Base-by-base conservation (phyloP, 2,888 invertebrate species). In the Actias luna region DNA sequence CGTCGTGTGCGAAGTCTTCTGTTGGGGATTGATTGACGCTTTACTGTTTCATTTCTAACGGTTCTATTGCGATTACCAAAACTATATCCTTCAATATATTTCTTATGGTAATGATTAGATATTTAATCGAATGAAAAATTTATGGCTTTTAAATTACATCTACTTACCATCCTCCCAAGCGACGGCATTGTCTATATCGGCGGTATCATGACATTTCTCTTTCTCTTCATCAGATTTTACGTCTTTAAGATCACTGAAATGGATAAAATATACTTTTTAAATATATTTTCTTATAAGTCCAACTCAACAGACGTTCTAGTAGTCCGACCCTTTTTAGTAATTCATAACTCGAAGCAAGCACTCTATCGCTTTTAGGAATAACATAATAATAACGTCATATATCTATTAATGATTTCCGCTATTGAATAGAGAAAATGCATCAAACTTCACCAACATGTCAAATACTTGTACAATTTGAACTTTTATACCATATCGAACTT, bases 1-100 rank as follows among this genome's bases (percentile, higher is more conserved):
- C 92, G 80, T 94, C 93, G 71, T 92, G 86, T 50, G 94, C 93
- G 85, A 95, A 95, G 80, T 95, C 95, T 87, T 94, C 95, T 94
- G 88, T 69, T 58, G 31, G 61, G 42, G 58, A 62, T 57, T 60
- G 55, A 42, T 29, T 50, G 58, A 29, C 29, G 27, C 29, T 55
- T 55, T 55, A 55, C 29, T 55, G 27, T 29, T n/a, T 29, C 55
- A n/a, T n/a, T 29, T 29, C n/a, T 55, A 27, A 29, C 7, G 27
- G 14, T 27, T 29, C 29, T 29, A 29, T 39, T 29, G 52, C n/a
- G 16, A 29, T 14, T 52, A 29, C n/a, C 16, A n/a, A 27, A 29
- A 52, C 52, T 52, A 27, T 10, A 50, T 52, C 14, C 5, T 52
- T n/a, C 29, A 55, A 5, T 55, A 29, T 55, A 29, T 1, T 12